Percentiles rank a stretch among this genome's conserved stretches.
Evolutionary conservation across 2,113 vertebrate genomes (phyloP).

Genomic region (Lampris incognitus): DNA sequence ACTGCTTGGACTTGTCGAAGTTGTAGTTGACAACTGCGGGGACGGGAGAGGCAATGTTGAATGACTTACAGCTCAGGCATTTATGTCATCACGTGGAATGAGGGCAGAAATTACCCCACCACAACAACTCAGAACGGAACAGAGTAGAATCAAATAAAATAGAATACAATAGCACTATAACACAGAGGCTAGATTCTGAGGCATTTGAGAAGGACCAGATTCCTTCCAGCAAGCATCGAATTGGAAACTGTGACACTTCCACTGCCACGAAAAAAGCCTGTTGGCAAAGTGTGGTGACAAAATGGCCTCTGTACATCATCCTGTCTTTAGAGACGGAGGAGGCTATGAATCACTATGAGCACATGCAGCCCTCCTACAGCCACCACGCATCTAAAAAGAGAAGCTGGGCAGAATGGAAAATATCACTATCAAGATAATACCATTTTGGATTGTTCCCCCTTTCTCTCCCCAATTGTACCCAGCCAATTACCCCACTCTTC

Average conservation of each 20-base stretch:
- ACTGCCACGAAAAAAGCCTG: too few relatives aligned
- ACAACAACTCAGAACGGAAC: too few relatives aligned
- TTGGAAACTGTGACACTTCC: too few relatives aligned
- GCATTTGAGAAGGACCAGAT: not conserved
- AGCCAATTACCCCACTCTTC: too few relatives aligned
- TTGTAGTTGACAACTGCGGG: constrained; percentile 87
- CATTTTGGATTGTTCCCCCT: too few relatives aligned
- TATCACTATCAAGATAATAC: too few relatives aligned
- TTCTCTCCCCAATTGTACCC: too few relatives aligned
- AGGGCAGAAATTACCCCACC: too few relatives aligned
- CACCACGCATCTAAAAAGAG: too few relatives aligned
- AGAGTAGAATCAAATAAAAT: not conserved
- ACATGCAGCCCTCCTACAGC: not conserved
- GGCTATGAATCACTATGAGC: not conserved
- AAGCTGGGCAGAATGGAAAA: too few relatives aligned
- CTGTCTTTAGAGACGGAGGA: not conserved
- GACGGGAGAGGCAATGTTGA: not conserved
- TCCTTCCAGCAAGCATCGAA: not conserved
- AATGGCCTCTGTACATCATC: not conserved
- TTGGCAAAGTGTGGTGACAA: not conserved
- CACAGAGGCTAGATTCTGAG: not conserved
- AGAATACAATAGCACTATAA: not conserved
- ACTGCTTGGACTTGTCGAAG: constrained; percentile 98
- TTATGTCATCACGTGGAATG: too few relatives aligned
- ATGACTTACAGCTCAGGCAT: too few relatives aligned